phyloP scores from a whole-genome alignment of 2,797 vertebrate species.

The Scomberomorus guttatus region DNA sequence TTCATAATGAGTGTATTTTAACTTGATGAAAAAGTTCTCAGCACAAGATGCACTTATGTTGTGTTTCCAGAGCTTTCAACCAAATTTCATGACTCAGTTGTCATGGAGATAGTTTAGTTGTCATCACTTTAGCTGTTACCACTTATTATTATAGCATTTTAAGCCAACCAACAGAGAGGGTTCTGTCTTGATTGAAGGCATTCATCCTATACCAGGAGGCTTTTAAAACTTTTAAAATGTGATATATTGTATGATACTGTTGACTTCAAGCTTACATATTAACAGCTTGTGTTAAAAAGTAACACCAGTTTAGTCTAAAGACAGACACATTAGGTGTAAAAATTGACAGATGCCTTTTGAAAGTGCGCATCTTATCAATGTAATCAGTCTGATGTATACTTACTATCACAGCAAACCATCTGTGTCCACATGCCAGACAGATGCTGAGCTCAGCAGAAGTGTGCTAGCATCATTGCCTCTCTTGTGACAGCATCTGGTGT shows the following conservation, averaged over 20 bases:
- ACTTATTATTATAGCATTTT: no score
- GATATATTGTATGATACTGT: not conserved
- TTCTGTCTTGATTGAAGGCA: not conserved
- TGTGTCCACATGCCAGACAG: conserved; percentile 35
- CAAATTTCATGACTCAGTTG: no score
- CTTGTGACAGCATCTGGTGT: conserved; percentile 23
- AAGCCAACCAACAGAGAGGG: not conserved
- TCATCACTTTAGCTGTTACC: not conserved
- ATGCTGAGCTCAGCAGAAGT: conserved; percentile 49
- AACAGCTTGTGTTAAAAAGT: not conserved
- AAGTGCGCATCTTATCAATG: no score
- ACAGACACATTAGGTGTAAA: not conserved
- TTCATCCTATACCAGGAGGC: no score
- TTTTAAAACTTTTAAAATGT: not conserved
- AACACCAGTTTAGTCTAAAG: not conserved
- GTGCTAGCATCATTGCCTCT: not conserved
- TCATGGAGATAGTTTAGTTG: not conserved
- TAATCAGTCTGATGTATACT: not conserved
- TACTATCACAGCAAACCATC: conserved; percentile 27
- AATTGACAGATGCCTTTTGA: not conserved
- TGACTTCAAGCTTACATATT: not conserved
- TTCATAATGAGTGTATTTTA: no score
- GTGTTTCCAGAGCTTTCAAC: not conserved
- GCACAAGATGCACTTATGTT: not conserved
- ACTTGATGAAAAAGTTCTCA: no score